Base-by-base conservation (phyloP, 2,797 vertebrate genomes). In the Heteromormyrus szaboi region DNA sequence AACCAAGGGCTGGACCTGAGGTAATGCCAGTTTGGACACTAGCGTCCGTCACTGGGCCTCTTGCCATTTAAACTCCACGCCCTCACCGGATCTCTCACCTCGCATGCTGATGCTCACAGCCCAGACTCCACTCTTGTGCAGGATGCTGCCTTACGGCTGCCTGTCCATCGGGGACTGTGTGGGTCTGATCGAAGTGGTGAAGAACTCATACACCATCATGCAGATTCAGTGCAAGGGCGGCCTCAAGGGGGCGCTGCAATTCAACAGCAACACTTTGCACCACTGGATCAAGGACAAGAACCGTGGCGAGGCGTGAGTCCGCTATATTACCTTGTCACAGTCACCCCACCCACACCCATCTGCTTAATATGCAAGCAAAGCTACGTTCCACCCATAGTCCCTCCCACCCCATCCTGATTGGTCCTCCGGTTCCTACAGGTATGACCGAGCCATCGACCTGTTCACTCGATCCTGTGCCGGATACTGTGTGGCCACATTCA, bases 211-310 rank as follows among this genome's bases (percentile, higher is more conserved):
- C 94, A 97, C 97, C 89, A 97, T 97, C 93, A 97, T 97, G 97
- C 96, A 97, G 93, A 97, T 97, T 92, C 97, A 97, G 91, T 97
- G 97, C 90, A 97, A 97, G 93, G 96, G 96, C 2, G 96, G 96
- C 86, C 92, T 97, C 91, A 97, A 97, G 92, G 96, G 96, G 91
- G 96, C 96, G 0, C 94, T 97, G 90, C 97, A 97, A 94, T 97
- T 97, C 92, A 97, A 97, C 94, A 97, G 96, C 53, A 95, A 96
- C 89, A 95, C 96, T 3, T 92, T 97, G 92, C 96, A 97, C 91
- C 96, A 97, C 92, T 97, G 96, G 96, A 94, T 97, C 89, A 96
- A 93, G 91, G 96, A 97, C 91, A 97, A 96, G 92, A 97, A 97
- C 94, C 96, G 96, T 88, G 96, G 96, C 48, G 96, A 97, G 90